A percentile compares a stretch with the other conserved stretches of the same genome.
Conservation (phyloP, 2,888 invertebrate species). For the Archaeoteleia sp. region DNA sequence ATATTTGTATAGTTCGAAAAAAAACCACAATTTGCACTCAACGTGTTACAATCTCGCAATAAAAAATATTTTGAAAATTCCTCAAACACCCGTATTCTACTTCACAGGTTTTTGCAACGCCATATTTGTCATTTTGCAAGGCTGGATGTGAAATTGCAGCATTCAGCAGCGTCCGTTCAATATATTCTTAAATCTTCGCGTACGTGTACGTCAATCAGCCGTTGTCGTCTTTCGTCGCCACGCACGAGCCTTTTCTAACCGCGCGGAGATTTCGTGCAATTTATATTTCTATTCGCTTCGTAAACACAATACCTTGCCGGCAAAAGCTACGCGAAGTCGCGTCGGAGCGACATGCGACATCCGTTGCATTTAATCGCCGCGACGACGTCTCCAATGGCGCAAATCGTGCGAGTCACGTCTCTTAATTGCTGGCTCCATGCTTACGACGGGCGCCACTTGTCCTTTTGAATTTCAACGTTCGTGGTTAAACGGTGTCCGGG, state of each 20-base stretch:
- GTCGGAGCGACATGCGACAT: conserved; percentile 56
- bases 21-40: too few species aligned
- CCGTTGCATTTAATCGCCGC: conserved; percentile 60
- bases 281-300: background rate
- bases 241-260: conserved; percentile 3
- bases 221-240: background rate
- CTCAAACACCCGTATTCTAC: too few species aligned
- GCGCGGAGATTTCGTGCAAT: background rate
- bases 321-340: background rate
- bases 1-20: too few species aligned
- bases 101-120: too few species aligned
- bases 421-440: conserved; percentile 68
- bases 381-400: conserved; percentile 58
- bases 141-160: too few species aligned
- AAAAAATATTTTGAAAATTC: too few species aligned
- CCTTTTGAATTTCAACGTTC: background rate
- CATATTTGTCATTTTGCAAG: too few species aligned
- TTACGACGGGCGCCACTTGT: conserved; percentile 45
- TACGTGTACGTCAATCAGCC: conserved; percentile 5
- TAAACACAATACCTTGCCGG: conserved; percentile 1
- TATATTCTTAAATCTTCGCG: background rate
- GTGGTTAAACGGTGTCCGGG: too few species aligned
- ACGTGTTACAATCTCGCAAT: too few species aligned
- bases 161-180: background rate
- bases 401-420: conserved; percentile 68